phyloP scores from a whole-genome alignment of 2,113 vertebrate genomes.

The Dipodomys spectabilis region DNA sequence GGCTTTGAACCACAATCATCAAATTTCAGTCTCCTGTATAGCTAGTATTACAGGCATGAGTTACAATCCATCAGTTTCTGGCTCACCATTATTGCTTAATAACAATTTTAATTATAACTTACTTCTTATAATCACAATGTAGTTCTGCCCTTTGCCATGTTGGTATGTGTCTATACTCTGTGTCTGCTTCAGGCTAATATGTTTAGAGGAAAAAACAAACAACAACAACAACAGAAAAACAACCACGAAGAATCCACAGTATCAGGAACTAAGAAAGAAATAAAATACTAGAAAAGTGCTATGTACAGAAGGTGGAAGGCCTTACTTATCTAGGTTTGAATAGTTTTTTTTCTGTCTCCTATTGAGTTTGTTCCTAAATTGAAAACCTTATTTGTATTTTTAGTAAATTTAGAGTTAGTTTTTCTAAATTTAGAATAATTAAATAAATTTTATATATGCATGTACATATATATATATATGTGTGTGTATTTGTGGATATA shows the following conservation, averaged over 20 bases:
- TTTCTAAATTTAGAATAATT: constrained; percentile 36
- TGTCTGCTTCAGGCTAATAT: not conserved
- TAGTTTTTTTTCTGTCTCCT: not conserved
- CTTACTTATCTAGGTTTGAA: not conserved
- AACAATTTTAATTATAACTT: not conserved
- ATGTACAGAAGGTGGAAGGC: not conserved
- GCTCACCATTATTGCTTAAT: no score
- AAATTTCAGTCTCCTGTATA: no score
- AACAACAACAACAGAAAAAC: no score
- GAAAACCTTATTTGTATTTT: not conserved
- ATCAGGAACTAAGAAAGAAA: not conserved
- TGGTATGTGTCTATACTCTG: not conserved
- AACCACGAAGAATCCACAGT: not conserved
- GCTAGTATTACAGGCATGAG: no score
- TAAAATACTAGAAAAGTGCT: not conserved
- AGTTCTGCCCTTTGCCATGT: not conserved
- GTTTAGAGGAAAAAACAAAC: not conserved
- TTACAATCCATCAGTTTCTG: no score
- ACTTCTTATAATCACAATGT: constrained; percentile 22
- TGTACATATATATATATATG: not conserved
- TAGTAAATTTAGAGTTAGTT: not conserved
- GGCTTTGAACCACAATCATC: no score
- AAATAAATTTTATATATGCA: not conserved
- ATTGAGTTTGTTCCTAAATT: not conserved
- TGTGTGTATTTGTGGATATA: not conserved